phyloP scores from a whole-genome alignment of 1,140 invertebrate genomes.

The Drosophila teissieri region DNA sequence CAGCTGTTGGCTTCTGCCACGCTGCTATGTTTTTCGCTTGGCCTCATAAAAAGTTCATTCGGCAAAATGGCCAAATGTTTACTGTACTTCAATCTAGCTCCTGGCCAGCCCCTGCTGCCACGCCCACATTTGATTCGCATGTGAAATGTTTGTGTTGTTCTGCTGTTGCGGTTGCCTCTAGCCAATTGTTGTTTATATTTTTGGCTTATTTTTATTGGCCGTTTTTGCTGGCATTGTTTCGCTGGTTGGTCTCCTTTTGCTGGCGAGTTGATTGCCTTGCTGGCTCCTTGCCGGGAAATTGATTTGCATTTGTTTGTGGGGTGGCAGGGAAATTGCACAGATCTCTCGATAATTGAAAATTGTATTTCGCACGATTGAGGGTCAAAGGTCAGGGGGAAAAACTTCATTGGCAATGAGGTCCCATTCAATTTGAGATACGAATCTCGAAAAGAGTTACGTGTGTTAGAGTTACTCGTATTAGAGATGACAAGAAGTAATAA shows the following conservation, averaged over 20 bases:
- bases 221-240: conserved; percentile 67
- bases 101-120: conserved; percentile 1
- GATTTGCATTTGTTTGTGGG: conserved; percentile 55
- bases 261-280: conserved; percentile 40
- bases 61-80: conserved; percentile 70
- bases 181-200: conserved; percentile 73
- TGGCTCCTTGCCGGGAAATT: conserved; percentile 56
- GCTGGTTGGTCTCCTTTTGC: conserved; percentile 5
- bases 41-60: conserved; percentile 75
- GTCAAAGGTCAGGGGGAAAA: conserved; percentile 19
- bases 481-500: not conserved
- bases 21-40: conserved; percentile 14
- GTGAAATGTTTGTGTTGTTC: conserved; percentile 10
- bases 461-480: too few relatives aligned
- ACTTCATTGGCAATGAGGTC: conserved; percentile 11
- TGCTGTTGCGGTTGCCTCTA: conserved; percentile 50
- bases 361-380: conserved; percentile 45
- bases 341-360: conserved; percentile 71
- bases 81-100: conserved; percentile 34
- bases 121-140: conserved; percentile 32
- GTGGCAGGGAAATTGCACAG: conserved; percentile 44
- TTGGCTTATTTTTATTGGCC: conserved; percentile 74
- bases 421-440: not conserved
- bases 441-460: not conserved
- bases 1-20: conserved; percentile 19